phyloP scores from a whole-genome alignment of 2,113 vertebrate genomes.

The Amazona vittata region DNA sequence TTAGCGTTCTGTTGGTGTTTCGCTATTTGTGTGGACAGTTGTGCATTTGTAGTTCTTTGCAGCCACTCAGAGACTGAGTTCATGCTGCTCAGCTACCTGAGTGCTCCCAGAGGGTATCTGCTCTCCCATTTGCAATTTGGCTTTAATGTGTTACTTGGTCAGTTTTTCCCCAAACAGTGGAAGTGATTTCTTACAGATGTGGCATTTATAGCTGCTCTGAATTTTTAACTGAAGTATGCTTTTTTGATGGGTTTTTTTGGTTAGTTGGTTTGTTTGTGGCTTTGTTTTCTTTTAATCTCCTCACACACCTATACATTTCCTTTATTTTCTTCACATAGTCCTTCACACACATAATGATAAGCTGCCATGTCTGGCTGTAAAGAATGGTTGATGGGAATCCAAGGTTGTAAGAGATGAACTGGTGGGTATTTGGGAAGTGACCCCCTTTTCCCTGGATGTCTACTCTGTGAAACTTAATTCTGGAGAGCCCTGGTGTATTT shows the following conservation, averaged over 20 bases:
- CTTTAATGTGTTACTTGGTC: neutral
- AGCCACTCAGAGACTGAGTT: neutral
- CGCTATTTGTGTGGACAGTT: neutral
- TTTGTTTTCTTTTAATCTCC: neutral
- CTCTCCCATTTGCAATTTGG: neutral
- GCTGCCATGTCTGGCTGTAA: neutral
- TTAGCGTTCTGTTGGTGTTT: neutral
- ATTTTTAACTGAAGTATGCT: neutral
- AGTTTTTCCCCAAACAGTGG: neutral
- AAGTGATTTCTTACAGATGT: neutral
- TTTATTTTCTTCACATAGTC: neutral
- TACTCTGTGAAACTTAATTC: neutral
- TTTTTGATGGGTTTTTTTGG: neutral
- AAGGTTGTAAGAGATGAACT: neutral
- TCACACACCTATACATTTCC: neutral
- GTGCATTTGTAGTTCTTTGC: neutral
- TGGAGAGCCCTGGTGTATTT: neutral
- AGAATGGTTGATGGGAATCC: neutral
- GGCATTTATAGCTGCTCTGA: neutral
- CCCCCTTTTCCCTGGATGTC: neutral
- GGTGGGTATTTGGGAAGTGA: neutral
- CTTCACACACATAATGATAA: neutral
- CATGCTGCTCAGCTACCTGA: neutral
- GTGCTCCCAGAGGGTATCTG: neutral
- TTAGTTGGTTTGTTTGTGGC: neutral